phyloP scores from a whole-genome alignment of 2,888 invertebrate genomes.

The Chrysomela aeneicollis region DNA sequence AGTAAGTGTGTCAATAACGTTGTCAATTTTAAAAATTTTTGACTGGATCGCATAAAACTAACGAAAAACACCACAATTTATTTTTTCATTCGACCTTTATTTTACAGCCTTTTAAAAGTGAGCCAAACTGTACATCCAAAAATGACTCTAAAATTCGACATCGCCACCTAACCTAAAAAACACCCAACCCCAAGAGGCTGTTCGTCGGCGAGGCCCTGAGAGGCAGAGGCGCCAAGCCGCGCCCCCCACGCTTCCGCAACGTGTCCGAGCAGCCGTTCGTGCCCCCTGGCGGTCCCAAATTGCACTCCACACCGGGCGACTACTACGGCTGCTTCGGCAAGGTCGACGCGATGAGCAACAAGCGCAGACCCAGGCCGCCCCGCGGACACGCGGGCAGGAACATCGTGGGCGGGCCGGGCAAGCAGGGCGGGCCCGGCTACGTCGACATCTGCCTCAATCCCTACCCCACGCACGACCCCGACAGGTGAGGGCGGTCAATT shows the following conservation, averaged over 20 bases:
- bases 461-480: conserved; percentile 58
- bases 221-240: conserved; percentile 44
- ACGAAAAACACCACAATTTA: too few relatives aligned
- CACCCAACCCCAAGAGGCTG: too few relatives aligned
- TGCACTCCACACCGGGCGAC: conserved; percentile 64
- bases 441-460: conserved; percentile 62
- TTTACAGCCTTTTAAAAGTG: too few relatives aligned
- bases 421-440: conserved; percentile 65
- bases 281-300: conserved; percentile 57
- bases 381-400: conserved; percentile 38
- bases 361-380: conserved; percentile 37
- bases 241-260: conserved; percentile 42
- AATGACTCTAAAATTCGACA: too few relatives aligned
- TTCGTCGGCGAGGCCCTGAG: conserved; percentile 58
- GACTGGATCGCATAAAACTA: too few relatives aligned
- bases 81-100: too few relatives aligned
- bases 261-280: conserved; percentile 50
- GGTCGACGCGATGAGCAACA: conserved; percentile 52
- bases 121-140: too few relatives aligned
- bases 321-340: conserved; percentile 63
- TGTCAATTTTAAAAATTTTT: too few relatives aligned
- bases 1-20: too few relatives aligned
- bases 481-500: conserved; percentile 40
- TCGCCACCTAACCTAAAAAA: too few relatives aligned
- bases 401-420: conserved; percentile 57